Base-by-base conservation (phyloP, 2,888 invertebrate genomes). In the Himalopsyche japonica region DNA sequence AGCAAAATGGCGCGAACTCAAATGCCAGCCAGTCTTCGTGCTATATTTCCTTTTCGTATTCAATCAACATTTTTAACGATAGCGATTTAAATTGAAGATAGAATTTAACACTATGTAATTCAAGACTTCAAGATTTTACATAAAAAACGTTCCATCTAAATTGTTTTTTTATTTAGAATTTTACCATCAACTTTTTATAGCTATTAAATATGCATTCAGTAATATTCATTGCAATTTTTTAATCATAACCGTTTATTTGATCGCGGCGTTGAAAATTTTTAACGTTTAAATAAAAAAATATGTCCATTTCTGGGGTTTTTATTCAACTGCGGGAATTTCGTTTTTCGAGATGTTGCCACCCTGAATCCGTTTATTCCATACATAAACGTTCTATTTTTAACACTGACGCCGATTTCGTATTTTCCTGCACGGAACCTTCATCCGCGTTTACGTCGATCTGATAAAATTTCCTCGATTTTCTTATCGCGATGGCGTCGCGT, bases 1-100 rank as follows among this genome's bases (percentile, higher is more conserved):
- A 79, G 37, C 37, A 79, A 82, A 82, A 82, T 82, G 82, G 82
- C 82, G 82, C 78, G 82, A 43, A 79, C 27, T 30, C 57, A 82
- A 82, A 79, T 64, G 64, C 78, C 82, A 82, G 27, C 64, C 82
- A 32, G 30, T 27, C 12, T 18, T 12, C 2, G 76, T 8, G n/a
- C 30, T 0, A 20, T 57, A 57, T 57, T 57, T 3, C n/a, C 1
- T 24, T 24, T 24, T 20, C 8, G 10, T 24, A 5, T 7, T 57
- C 57, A 0, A 10, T 49, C n/a, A 49, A 49, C 18, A 20, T n/a
- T n/a, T n/a, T 49, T 49, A 18, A 20, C 15, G n/a, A 4, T 10
- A 20, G 49, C 20, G 5, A 20, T 57, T 20, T 20, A 24, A 5
- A 20, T 20, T 57, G 3, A 3, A 24, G 20, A 57, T 8, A 57